phyloP scores from a whole-genome alignment of 1,140 invertebrate genomes.

The Drosophila willistoni region DNA sequence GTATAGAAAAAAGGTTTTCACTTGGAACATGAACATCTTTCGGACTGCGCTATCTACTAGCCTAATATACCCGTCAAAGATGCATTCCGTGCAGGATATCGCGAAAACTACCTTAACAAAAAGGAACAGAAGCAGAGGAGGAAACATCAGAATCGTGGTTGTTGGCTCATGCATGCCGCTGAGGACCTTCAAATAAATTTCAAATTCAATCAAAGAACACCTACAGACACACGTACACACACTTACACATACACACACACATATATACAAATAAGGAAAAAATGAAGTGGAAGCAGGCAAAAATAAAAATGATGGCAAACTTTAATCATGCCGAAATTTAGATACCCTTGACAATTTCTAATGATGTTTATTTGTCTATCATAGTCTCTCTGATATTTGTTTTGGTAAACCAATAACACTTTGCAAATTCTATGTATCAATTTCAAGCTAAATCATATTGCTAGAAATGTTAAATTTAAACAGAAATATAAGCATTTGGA shows the following conservation, averaged over 20 bases:
- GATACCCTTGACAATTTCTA: no score
- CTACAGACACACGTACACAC: slow-evolving; percentile 4
- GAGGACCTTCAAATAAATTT: slow-evolving; percentile 28
- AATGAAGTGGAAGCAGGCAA: slow-evolving; percentile 14
- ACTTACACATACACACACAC: background rate
- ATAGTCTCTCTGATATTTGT: no score
- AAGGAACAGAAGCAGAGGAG: background rate
- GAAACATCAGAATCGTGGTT: slow-evolving; percentile 1
- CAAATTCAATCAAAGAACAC: slow-evolving; percentile 46
- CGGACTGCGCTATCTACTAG: background rate
- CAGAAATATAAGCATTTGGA: no score
- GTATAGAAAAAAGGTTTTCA: no score
- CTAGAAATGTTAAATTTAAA: no score
- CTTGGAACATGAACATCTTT: background rate
- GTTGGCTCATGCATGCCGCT: slow-evolving; percentile 6
- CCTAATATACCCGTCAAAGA: background rate
- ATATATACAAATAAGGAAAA: background rate
- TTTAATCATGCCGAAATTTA: no score
- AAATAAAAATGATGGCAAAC: no score
- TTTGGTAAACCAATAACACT: no score
- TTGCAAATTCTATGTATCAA: no score
- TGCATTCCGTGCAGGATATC: background rate
- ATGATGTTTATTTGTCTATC: no score
- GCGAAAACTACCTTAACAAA: slow-evolving; percentile 3
- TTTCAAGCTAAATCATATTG: no score